Evolutionary conservation across 2,888 invertebrate species (phyloP), one percentile per base, ranked within the genome.

Genomic region (Limnephilus rhombicus): DNA sequence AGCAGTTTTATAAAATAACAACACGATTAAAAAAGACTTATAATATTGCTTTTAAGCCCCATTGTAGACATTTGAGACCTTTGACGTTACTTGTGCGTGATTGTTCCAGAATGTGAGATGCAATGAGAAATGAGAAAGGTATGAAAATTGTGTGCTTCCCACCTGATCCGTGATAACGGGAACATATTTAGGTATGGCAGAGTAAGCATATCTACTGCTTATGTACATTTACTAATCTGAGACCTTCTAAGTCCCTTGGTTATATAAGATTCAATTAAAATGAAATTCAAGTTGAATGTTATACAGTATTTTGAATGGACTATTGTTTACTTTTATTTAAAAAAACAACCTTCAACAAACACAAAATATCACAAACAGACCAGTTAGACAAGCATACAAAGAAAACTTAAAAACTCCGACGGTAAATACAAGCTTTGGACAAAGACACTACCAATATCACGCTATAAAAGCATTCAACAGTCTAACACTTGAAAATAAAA

Each of bases 151-250:
- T 45, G 41, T 24, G 5, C 24, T 4, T 24, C 18, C 68, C 85
- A 85, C 49, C 45, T 85, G 49, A 85, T 85, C 85, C 85, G 3
- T 41, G 41, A 85, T 85, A 83, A 83, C 24, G 82, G 34, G n/a
- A 53, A 53, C 15, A 53, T 53, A 18, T 15, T 53, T 53, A 18
- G 3, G 5, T 18, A 24, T 68, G 24, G 68, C 5, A 68, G 5
- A 68, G 7, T 7, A 18, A 5, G 5, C 24, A 53, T 7, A 68
- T 24, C 24, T 18, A 24, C 68, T 68, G 7, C 7, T 7, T 18
- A 37, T 18, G 18, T 53, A 18, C 15, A 15, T 18, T 53, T 53
- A 53, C 49, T 13, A 12, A 49, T 18, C 4, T 53, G 24, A 68
- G 68, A 53, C 53, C 53, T 53, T 53, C 18, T 68, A 7, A 24